Base-by-base conservation (phyloP, 2,888 invertebrate species). In the Hypomecis atomaria region DNA sequence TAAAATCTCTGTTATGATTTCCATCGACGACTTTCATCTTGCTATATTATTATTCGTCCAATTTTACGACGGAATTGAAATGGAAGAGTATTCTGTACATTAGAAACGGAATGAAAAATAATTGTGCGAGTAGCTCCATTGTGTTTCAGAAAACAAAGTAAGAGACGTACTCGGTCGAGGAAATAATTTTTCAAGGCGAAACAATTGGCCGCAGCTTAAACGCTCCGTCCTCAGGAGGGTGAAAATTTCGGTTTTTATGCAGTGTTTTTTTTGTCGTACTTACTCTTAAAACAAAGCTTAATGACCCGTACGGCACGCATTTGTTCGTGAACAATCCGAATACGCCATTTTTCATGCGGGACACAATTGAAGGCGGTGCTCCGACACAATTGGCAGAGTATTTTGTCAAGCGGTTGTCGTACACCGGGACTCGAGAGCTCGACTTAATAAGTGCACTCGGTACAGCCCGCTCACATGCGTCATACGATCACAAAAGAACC, bases 351-450 rank as follows among this genome's bases (percentile, higher is more conserved):
- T 90, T 92, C 92, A 92, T 92, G 84, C 84, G 79, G 87, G 90
- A 92, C 92, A 92, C 92, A 92, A 92, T 91, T 87, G 92, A 85
- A 89, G 92, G 92, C 90, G 91, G 90, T 83, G 78, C 89, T 87
- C 88, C 82, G 81, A 85, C 88, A 89, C 89, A 91, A 92, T 90
- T 90, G 90, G 90, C 87, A 86, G 88, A 87, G 90, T 90, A 89
- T 90, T 92, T 90, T 90, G 91, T 91, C 90, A 90, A 90, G 89
- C 86, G 89, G 87, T 90, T 90, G 92, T 89, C 85, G 88, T 86
- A 84, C 84, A 72, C 65, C 62, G 81, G 78, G 81, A 81, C 80
- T 84, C 78, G 80, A 79, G 84, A 77, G 81, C 81, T 79, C 83
- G 78, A 83, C 83, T 82, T 84, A 80, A 85, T 85, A 83, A 88